Evolutionary conservation across 2,888 invertebrate species (phyloP), one percentile per base, ranked within the genome.

Genomic region (Galeruca laticollis): DNA sequence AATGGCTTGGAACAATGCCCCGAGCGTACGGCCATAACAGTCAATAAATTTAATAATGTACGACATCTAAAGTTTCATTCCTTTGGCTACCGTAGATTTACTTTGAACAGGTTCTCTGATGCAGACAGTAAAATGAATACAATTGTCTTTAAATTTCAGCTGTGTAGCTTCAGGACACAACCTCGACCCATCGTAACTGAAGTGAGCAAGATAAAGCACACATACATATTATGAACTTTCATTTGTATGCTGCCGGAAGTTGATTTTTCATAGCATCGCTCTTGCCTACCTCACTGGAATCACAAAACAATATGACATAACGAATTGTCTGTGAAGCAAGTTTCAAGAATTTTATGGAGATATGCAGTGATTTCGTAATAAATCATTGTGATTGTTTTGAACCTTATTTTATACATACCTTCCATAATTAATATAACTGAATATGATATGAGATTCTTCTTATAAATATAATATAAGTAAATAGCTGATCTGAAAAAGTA

Each of bases 211-310:
- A 52, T 26, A 26, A 26, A 52, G 52, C 52, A 20, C 15, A 52
- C 21, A 26, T 26, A 20, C 52, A 21, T n/a, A n/a, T n/a, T 10
- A 52, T n/a, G 26, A 21, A 52, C 21, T 52, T 52, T 20, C 20
- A 21, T 52, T 52, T 52, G 52, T 52, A 52, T 52, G 52, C 52
- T 26, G 52, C 21, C 26, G 20, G 52, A 52, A 52, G 20, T 20
- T 15, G 49, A 49, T 49, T 49, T 49, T 49, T 20, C 49, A 49
- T 49, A 15, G 9, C 49, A 20, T 49, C 49, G 18, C 18, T 49
- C 18, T 10, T 11, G n/a, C 6, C 37, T 37, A 37, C 37, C 37
- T 37, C 13, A 37, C 10, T 11, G 35, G 37, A 37, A 37, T 37
- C 13, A 37, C 37, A n/a, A n/a, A n/a, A n/a, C n/a, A n/a, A n/a